A percentile compares a stretch with the other conserved stretches of the same genome.
Evolutionary conservation across 2,888 invertebrate species (phyloP).

Genomic region (Dromius quadrimaculatus): DNA sequence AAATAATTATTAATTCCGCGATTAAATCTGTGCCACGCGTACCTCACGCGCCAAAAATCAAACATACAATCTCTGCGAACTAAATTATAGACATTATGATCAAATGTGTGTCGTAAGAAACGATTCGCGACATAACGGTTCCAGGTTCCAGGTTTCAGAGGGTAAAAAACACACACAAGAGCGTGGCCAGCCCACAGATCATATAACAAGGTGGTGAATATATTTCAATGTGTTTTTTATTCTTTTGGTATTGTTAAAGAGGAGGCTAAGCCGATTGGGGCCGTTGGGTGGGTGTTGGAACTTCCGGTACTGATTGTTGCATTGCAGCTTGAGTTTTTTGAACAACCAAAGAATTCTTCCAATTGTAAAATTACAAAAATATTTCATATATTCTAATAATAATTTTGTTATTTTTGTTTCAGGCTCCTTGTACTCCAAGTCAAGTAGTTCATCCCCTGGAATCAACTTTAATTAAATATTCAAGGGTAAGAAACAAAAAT

Average conservation of each 20-base stretch:
- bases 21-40: neutral
- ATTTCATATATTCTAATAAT: no score
- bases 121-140: slow-evolving; percentile 21
- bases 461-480: no score
- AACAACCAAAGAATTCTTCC: no score
- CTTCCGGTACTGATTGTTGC: slow-evolving; percentile 23
- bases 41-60: slow-evolving; percentile 44
- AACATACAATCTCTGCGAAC: slow-evolving; percentile 31
- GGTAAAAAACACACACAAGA: slow-evolving; percentile 12
- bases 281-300: neutral
- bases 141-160: no score
- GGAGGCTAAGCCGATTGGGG: neutral
- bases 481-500: no score
- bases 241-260: neutral
- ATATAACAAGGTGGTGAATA: slow-evolving; percentile 14
- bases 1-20: neutral
- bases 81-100: slow-evolving; percentile 38
- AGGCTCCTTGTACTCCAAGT: no score
- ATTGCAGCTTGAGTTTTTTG: slow-evolving; percentile 20
- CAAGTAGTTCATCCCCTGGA: no score
- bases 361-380: no score
- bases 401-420: no score
- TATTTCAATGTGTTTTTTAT: slow-evolving; percentile 3
- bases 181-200: slow-evolving; percentile 18
- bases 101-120: slow-evolving; percentile 22